phyloP scores from a whole-genome alignment of 2,888 invertebrate species.

The Eilema sororculum region DNA sequence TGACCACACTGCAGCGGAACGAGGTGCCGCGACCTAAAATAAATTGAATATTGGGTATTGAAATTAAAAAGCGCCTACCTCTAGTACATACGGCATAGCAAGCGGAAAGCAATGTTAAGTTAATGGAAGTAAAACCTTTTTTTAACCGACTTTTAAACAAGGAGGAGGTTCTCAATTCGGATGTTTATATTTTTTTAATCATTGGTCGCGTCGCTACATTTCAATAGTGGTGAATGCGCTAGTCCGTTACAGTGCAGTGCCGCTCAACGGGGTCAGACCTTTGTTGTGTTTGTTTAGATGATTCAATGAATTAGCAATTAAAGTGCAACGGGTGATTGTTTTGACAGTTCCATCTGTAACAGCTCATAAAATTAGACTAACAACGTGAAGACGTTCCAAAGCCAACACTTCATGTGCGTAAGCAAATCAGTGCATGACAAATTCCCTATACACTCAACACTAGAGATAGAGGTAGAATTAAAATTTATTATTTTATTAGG shows the following conservation, averaged over 20 bases:
- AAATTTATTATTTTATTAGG: neutral
- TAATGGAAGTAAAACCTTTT: too few species aligned
- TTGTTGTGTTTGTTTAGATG: slow-evolving; percentile 19
- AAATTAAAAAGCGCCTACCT: neutral
- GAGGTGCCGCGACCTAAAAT: neutral
- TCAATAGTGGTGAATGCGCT: neutral
- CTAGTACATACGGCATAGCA: neutral
- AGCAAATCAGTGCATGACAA: slow-evolving; percentile 29
- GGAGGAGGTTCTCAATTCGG: too few species aligned
- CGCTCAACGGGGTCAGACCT: neutral
- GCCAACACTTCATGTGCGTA: slow-evolving; percentile 39
- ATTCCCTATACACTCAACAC: neutral
- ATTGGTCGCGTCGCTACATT: neutral
- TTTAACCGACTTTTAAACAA: too few species aligned
- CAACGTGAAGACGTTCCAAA: slow-evolving; percentile 42
- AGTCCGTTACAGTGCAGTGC: neutral
- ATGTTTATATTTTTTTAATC: too few species aligned
- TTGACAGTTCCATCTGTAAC: slow-evolving; percentile 21
- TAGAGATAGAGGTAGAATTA: neutral
- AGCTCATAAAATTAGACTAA: slow-evolving; percentile 26
- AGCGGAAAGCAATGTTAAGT: neutral
- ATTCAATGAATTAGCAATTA: slow-evolving; percentile 20
- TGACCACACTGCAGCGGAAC: neutral
- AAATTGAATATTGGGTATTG: neutral
- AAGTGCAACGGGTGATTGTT: slow-evolving; percentile 27